phyloP scores from a whole-genome alignment of 2,113 vertebrate genomes.

The Sceloporus undulatus region DNA sequence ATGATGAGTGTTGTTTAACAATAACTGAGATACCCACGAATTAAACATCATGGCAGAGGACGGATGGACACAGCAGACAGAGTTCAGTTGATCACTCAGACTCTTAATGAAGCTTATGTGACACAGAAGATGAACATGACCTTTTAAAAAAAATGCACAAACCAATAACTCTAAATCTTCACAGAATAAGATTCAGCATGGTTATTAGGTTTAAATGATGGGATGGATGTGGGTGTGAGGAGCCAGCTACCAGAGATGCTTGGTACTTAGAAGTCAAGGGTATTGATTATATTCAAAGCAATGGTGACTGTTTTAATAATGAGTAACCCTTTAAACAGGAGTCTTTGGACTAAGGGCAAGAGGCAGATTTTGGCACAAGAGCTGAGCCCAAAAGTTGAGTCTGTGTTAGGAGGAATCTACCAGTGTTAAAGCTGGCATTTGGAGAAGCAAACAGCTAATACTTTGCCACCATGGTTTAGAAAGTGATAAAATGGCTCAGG shows the following conservation, averaged over 20 bases:
- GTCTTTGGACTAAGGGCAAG: not conserved
- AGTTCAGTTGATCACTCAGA: not conserved
- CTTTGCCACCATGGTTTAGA: not conserved
- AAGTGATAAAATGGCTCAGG: not conserved
- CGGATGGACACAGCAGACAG: not conserved
- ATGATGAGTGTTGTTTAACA: slow-evolving; percentile 1
- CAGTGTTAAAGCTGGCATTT: not conserved
- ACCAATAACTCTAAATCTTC: not conserved
- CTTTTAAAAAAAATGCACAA: not conserved
- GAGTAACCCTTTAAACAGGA: not conserved
- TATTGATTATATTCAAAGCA: not conserved
- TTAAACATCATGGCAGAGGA: not conserved
- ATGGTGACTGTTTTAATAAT: not conserved
- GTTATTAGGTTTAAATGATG: not conserved
- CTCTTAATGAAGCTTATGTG: not conserved
- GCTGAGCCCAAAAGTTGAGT: not conserved
- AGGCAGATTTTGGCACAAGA: slow-evolving; percentile 22
- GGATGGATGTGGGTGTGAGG: not conserved
- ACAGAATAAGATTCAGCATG: not conserved
- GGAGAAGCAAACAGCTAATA: not conserved
- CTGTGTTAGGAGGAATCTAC: slow-evolving; percentile 7
- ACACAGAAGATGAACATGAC: not conserved
- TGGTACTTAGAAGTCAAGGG: not conserved
- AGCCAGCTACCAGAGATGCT: not conserved
- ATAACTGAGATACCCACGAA: not conserved